Evolutionary conservation across 2,113 vertebrate genomes (phyloP), one percentile per base, ranked within the genome.

Genomic region (Stomatorhinus ivindoensis): DNA sequence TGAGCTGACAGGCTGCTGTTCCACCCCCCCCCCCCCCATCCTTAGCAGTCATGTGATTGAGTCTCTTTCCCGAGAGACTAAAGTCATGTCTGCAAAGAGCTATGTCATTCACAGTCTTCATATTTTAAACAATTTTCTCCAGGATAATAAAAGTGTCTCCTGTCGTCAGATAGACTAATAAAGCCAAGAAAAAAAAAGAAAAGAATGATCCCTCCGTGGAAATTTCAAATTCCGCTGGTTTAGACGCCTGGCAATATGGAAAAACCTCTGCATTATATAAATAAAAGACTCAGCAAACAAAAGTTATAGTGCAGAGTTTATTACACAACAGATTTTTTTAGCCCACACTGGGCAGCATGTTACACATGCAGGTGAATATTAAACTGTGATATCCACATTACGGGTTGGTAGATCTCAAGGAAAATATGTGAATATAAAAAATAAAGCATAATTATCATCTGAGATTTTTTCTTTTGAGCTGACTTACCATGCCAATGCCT

Each of bases 301-400:
- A 80, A 80, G 73, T 35, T 80, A 39, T 80, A 80, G 73, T 39
- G 73, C 73, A 80, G 73, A 80, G 31, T 80, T 80, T 80, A 80
- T 80, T 80, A 80, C 73, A 80, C 73, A 80, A 42, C 35, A 8
- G 31, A 39, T 80, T 80, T 80, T 31, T 80, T 80, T 42, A 80
- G 35, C 73, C 31, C 31, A 42, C 35, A 80, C 73, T 39, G 31
- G 35, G 73, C 35, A 19, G 73, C 73, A 80, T 80, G 73, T 35
- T 17, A 80, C 35, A 80, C 17, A 42, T 19, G 35, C 73, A 80
- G 73, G 17, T 80, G 73, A 80, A 42, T 80, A 42, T 80, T 80
- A 80, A 80, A 80, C 31, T 80, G 31, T 80, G 73, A 35, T 35
- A 80, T 80, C 17, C 73, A 80, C 73, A 42, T 42, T 35, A 42